phyloP scores from a whole-genome alignment of 2,888 invertebrate genomes.

The Spatulosminthurus flaviceps region DNA sequence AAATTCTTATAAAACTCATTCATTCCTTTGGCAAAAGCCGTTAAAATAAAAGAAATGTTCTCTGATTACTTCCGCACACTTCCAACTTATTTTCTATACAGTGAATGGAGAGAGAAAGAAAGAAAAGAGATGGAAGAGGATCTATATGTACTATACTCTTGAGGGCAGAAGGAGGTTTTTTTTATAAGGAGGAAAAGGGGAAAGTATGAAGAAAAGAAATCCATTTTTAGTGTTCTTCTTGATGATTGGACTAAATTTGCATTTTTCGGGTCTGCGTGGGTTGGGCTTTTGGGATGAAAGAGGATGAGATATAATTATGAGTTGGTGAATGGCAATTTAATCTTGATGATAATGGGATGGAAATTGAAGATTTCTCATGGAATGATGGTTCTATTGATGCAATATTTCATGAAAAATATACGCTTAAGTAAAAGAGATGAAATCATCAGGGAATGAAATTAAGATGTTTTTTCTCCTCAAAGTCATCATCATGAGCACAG shows the following conservation, averaged over 20 bases:
- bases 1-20: too few relatives aligned
- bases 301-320: constrained; percentile 54
- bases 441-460: constrained; percentile 56
- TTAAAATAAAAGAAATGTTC: constrained; percentile 5
- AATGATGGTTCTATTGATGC: constrained; percentile 53
- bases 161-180: too few relatives aligned
- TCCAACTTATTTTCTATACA: neutral
- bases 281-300: constrained; percentile 46
- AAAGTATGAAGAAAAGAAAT: too few relatives aligned
- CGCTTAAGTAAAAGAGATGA: constrained; percentile 43
- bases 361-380: constrained; percentile 55
- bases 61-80: neutral
- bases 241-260: constrained; percentile 23
- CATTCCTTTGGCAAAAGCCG: too few relatives aligned
- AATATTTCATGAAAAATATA: constrained; percentile 51
- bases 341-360: constrained; percentile 58
- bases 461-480: constrained; percentile 54
- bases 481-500: constrained; percentile 31
- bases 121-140: neutral
- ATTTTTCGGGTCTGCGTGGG: constrained; percentile 39
- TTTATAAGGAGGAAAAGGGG: neutral
- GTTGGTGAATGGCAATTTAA: constrained; percentile 54
- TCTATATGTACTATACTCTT: neutral
- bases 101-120: neutral
- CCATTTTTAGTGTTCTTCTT: constrained; percentile 19